These are phyloP conservation scores for Hippocampus comes DNA, from an alignment of 2,113 vertebrate genomes.

Conservation along the genomic window DNA sequence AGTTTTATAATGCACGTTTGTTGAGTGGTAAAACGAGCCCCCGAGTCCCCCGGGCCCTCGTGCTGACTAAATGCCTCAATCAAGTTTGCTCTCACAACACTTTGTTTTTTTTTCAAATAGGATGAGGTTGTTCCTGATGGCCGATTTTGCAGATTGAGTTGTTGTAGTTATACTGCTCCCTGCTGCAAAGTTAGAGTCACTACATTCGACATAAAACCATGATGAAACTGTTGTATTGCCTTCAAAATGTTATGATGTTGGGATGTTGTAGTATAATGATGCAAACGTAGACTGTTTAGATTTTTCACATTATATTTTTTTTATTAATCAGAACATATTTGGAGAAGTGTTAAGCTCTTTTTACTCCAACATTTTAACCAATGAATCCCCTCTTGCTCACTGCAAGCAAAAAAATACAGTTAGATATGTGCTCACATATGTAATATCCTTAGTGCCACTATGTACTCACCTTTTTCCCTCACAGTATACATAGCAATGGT, in stretches of 20 bases:
- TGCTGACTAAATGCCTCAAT: no score
- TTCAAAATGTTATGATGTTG: background rate
- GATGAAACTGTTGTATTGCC: background rate
- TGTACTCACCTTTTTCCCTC: conserved; percentile 44
- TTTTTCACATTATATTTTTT: background rate
- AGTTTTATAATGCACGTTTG: no score
- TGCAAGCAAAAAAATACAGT: conserved; percentile 25
- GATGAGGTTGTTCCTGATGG: no score
- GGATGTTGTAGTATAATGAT: background rate
- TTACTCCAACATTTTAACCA: conserved; percentile 32
- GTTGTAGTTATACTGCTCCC: conserved; percentile 3
- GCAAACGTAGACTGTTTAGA: background rate
- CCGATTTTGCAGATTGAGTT: background rate
- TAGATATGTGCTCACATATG: background rate
- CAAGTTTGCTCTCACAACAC: no score
- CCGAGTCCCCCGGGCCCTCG: no score
- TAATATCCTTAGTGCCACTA: background rate
- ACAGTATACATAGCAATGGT: conserved; percentile 57
- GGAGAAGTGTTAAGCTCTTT: background rate
- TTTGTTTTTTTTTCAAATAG: no score
- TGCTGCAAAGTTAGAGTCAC: conserved; percentile 17
- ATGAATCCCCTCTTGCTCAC: conserved; percentile 31
- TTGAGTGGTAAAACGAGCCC: no score
- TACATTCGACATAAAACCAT: background rate
- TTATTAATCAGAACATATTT: background rate